Conservation (phyloP, 1,140 invertebrate species). For the Drosophila subobscura region DNA sequence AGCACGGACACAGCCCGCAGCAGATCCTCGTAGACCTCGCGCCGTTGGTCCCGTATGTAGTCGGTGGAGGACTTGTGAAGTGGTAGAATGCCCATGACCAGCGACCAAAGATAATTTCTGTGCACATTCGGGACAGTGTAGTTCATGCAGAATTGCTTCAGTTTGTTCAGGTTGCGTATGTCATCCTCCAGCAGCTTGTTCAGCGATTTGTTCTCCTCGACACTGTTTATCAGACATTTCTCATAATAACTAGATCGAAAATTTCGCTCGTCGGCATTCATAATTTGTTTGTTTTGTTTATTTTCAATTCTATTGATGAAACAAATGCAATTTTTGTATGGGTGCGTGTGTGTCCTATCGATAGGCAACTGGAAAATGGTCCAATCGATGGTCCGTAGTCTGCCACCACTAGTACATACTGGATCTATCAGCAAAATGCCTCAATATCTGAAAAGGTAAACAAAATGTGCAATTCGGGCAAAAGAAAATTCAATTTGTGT, state of each 20-base stretch:
- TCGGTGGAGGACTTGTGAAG: slow-evolving; percentile 89
- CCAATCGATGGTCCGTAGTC: no score
- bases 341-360: slow-evolving; percentile 3
- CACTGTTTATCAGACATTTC: slow-evolving; percentile 91
- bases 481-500: slow-evolving; percentile 11
- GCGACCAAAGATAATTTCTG: slow-evolving; percentile 93
- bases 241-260: slow-evolving; percentile 95
- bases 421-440: slow-evolving; percentile 34
- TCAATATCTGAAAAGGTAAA: slow-evolving; percentile 53
- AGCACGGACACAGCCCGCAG: slow-evolving; percentile 88
- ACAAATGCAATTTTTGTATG: no score
- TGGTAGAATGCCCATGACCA: slow-evolving; percentile 89
- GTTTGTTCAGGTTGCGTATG: slow-evolving; percentile 91
- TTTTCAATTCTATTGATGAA: not conserved
- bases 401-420: slow-evolving; percentile 34
- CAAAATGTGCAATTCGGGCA: slow-evolving; percentile 48
- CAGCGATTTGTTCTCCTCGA: slow-evolving; percentile 96
- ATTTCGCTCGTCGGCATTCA: slow-evolving; percentile 90
- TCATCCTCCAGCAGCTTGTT: slow-evolving; percentile 95
- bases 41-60: slow-evolving; percentile 89
- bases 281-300: slow-evolving; percentile 32
- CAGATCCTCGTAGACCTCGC: slow-evolving; percentile 90
- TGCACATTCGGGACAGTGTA: slow-evolving; percentile 93
- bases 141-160: slow-evolving; percentile 92
- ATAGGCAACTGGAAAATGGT: not conserved